Evolutionary conservation across 2,113 vertebrate species (phyloP).

Genomic region (Pionites leucogaster): DNA sequence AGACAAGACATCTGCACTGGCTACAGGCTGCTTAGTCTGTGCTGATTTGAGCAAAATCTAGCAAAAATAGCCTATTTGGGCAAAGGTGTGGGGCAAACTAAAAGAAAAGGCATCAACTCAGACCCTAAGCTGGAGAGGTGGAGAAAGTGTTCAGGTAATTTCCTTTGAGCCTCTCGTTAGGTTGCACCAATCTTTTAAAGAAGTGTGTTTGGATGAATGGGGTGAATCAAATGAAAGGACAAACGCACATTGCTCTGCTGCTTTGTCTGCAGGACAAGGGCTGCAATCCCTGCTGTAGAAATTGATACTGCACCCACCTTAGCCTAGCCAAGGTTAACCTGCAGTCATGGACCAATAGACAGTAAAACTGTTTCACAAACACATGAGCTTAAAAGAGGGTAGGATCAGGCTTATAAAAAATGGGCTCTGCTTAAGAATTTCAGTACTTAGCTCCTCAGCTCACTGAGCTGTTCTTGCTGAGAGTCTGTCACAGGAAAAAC

Average conservation of each 20-base stretch:
- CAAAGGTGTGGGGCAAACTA: neutral
- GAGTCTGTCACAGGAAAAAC: neutral
- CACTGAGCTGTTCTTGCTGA: neutral
- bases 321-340: neutral
- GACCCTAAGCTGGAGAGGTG: neutral
- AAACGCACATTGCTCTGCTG: neutral
- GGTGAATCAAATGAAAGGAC: neutral
- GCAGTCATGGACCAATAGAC: neutral
- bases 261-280: neutral
- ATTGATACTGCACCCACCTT: neutral
- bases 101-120: neutral
- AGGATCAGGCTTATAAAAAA: neutral
- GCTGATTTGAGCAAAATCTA: neutral
- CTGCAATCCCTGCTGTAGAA: neutral
- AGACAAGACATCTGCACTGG: neutral
- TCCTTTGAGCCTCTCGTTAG: neutral
- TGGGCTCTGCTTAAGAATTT: neutral
- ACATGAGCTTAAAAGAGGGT: neutral
- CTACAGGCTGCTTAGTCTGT: neutral
- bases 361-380: neutral
- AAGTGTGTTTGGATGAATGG: neutral
- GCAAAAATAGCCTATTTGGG: neutral
- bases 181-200: neutral
- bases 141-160: neutral
- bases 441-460: neutral